A percentile compares a stretch with the other conserved stretches of the same genome.
These are phyloP conservation scores for Strongylocentrotus purpuratus DNA, from an alignment of 35 echinoderm and acorn worm genomes.

Conservation along the genomic window DNA sequence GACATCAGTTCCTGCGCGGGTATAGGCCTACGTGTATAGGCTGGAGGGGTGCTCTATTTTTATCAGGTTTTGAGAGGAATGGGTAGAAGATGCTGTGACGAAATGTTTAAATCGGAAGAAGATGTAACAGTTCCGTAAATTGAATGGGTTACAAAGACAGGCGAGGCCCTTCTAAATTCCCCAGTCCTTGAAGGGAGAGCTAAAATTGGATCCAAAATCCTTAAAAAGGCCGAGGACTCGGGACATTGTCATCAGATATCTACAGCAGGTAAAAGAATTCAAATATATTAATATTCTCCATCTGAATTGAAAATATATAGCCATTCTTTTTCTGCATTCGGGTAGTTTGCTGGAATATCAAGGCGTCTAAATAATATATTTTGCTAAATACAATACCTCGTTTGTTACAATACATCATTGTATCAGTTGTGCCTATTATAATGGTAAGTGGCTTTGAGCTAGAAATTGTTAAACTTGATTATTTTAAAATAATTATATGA, in stretches of 20 bases:
- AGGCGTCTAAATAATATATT: not conserved
- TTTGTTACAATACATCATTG: not conserved
- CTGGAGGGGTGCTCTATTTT: not conserved
- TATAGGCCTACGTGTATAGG: not conserved
- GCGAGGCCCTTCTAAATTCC: not conserved
- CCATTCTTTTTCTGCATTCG: not conserved
- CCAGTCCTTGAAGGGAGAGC: not conserved
- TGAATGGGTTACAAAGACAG: not conserved
- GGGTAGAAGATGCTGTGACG: not conserved
- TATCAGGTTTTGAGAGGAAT: not conserved
- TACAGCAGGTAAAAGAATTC: not conserved
- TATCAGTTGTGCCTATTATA: not conserved
- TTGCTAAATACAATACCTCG: not conserved
- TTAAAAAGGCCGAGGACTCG: not conserved
- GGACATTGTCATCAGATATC: not conserved
- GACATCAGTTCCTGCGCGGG: not conserved
- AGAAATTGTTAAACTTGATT: too few species aligned
- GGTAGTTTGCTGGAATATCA: not conserved
- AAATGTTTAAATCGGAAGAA: not conserved
- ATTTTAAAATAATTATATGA: too few species aligned
- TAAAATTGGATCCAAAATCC: not conserved
- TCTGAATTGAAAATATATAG: not conserved
- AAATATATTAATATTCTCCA: not conserved
- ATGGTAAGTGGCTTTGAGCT: not conserved
- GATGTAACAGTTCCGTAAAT: not conserved